A percentile compares a stretch with the other conserved stretches of the same genome.
These are phyloP conservation scores for Bembecia ichneumoniformis DNA, from an alignment of 2,888 invertebrate genomes.

Conservation along the genomic window DNA sequence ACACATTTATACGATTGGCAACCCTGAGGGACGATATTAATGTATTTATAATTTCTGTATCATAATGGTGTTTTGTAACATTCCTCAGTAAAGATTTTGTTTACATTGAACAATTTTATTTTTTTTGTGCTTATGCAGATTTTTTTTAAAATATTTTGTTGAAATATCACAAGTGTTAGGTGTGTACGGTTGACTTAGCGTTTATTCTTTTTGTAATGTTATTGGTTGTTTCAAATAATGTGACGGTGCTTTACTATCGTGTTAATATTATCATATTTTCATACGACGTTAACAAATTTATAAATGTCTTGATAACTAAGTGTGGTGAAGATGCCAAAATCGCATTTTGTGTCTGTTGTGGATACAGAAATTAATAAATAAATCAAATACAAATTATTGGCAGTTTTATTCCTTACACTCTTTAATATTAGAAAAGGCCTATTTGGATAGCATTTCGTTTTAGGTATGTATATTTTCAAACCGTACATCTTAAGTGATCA, in stretches of 20 bases:
- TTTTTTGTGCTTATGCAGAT: conserved; percentile 17
- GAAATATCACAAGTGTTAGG: conserved; percentile 15
- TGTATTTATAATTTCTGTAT: conserved; percentile 71
- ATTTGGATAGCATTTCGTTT: too few species aligned
- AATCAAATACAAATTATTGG: conserved; percentile 31
- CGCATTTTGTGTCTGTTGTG: conserved; percentile 58
- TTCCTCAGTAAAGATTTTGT: conserved; percentile 41
- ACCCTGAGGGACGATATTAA: conserved; percentile 13
- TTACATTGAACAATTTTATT: conserved; percentile 48
- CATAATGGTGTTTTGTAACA: conserved; percentile 50
- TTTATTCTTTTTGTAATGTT: conserved; percentile 37
- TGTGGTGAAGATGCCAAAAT: conserved; percentile 36
- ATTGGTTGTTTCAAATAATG: conserved; percentile 13
- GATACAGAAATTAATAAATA: conserved; percentile 73
- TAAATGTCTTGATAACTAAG: conserved; percentile 32
- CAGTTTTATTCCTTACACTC: too few species aligned
- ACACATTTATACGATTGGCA: too few species aligned
- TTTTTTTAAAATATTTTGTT: conserved; percentile 19
- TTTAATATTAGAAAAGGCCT: too few species aligned
- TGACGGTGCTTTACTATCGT: conserved; percentile 16
- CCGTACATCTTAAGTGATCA: too few species aligned
- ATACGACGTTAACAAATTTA: background rate
- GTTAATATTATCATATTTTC: background rate
- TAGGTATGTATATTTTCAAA: too few species aligned
- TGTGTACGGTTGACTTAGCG: background rate